phyloP scores from a whole-genome alignment of 2,113 vertebrate species.

The Sceloporus tristichus region DNA sequence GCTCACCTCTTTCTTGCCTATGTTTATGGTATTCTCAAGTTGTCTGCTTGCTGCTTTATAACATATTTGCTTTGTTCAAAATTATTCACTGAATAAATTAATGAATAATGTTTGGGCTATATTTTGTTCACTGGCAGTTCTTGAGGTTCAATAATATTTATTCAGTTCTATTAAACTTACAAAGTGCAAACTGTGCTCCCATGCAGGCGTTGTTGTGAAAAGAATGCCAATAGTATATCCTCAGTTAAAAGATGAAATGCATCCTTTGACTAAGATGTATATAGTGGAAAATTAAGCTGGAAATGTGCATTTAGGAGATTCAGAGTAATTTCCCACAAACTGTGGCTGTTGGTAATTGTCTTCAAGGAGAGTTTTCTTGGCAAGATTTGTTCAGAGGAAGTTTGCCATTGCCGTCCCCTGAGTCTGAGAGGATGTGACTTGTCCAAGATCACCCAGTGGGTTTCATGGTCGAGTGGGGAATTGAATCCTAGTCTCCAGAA shows the following conservation, averaged over 20 bases:
- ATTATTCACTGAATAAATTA: slow-evolving; percentile 22
- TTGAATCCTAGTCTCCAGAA: no score
- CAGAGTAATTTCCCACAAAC: neutral
- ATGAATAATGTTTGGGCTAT: slow-evolving; percentile 17
- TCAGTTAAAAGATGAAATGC: slow-evolving; percentile 2
- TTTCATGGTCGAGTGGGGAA: no score
- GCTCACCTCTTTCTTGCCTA: neutral
- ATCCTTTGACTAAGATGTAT: neutral
- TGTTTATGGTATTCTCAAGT: neutral
- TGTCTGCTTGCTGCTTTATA: slow-evolving; percentile 6
- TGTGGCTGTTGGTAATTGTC: neutral
- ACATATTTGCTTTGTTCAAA: neutral
- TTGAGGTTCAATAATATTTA: neutral
- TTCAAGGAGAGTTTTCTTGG: no score
- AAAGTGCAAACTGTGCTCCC: neutral
- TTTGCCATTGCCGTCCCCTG: no score
- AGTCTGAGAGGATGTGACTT: no score
- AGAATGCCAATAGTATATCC: neutral
- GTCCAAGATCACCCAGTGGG: no score
- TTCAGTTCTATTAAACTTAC: neutral
- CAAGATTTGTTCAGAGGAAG: no score
- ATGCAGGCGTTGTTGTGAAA: neutral
- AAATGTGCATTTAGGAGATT: neutral
- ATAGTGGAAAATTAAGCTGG: neutral
- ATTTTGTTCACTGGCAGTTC: slow-evolving; percentile 9